Conservation (phyloP, 2,797 vertebrate genomes). For the Acanthurus tractus region DNA sequence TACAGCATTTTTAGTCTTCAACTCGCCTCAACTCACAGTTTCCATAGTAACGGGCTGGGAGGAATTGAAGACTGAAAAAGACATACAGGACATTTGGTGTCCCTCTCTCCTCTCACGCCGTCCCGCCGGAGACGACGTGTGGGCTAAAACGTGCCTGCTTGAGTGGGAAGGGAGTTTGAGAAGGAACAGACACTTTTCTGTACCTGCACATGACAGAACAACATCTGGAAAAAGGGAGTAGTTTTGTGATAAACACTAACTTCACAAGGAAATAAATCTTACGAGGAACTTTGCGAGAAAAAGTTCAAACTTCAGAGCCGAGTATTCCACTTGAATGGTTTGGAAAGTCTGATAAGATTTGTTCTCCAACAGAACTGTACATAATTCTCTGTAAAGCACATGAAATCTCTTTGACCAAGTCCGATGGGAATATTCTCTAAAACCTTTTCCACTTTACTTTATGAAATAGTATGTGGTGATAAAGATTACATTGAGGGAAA, state of each 20-base stretch:
- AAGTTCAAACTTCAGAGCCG: constrained; percentile 42
- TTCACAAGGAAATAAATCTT: constrained; percentile 23
- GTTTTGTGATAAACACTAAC: constrained; percentile 14
- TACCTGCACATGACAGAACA: constrained; percentile 7
- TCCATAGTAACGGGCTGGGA: constrained; percentile 92
- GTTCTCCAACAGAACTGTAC: constrained; percentile 17
- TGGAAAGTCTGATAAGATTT: constrained; percentile 48
- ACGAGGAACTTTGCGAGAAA: constrained; percentile 10
- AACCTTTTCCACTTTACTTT: constrained; percentile 39
- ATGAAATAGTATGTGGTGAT: constrained; percentile 50
- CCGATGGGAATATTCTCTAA: constrained; percentile 46
- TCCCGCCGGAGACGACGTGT: constrained; percentile 33
- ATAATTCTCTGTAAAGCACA: constrained; percentile 40
- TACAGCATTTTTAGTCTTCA: constrained; percentile 94
- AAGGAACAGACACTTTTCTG: background rate
- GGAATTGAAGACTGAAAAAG: constrained; percentile 95
- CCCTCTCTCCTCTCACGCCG: constrained; percentile 21
- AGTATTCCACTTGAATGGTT: constrained; percentile 24
- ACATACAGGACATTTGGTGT: constrained; percentile 88
- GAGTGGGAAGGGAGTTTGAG: background rate
- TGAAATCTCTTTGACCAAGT: constrained; percentile 9
- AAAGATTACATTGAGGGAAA: constrained; percentile 46
- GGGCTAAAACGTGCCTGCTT: constrained; percentile 26
- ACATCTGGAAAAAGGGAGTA: constrained; percentile 20
- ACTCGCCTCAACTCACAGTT: constrained; percentile 93